Conservation (phyloP, 1,140 invertebrate genomes). For the Leptinotarsa undecemlineata region DNA sequence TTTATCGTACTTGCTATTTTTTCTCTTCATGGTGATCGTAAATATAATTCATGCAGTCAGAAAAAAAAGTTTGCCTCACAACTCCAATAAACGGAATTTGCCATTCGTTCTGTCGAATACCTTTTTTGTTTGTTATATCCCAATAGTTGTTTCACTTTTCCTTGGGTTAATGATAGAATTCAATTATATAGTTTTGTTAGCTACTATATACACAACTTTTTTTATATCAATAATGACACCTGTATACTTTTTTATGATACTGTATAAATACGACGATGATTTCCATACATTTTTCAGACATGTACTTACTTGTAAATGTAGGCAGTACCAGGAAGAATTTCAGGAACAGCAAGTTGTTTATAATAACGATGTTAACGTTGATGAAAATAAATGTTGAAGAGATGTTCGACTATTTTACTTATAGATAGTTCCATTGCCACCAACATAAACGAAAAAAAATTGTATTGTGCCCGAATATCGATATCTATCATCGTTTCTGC, state of each 20-base stretch:
- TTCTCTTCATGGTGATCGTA: conserved; percentile 28
- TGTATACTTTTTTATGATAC: conserved; percentile 19
- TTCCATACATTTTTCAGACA: conserved; percentile 17
- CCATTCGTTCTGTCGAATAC: neutral
- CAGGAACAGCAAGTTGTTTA: conserved; percentile 20
- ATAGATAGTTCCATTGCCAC: no score
- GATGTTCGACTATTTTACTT: no score
- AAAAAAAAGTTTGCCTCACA: conserved; percentile 8
- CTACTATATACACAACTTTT: neutral
- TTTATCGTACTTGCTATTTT: conserved; percentile 15
- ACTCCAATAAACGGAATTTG: neutral
- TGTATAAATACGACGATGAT: conserved; percentile 22
- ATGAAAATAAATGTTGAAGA: no score
- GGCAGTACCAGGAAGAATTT: conserved; percentile 18
- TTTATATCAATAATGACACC: neutral
- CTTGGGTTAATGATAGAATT: neutral
- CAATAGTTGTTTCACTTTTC: neutral
- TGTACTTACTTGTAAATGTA: conserved; percentile 16
- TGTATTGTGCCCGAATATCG: no score
- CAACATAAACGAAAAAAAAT: no score
- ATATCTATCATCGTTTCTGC: no score
- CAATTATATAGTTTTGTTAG: neutral
- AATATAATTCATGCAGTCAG: conserved; percentile 30
- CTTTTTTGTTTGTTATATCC: neutral
- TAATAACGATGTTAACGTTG: neutral